Conservation (phyloP, 2,888 invertebrate genomes). For the Eupithecia dodoneata region DNA sequence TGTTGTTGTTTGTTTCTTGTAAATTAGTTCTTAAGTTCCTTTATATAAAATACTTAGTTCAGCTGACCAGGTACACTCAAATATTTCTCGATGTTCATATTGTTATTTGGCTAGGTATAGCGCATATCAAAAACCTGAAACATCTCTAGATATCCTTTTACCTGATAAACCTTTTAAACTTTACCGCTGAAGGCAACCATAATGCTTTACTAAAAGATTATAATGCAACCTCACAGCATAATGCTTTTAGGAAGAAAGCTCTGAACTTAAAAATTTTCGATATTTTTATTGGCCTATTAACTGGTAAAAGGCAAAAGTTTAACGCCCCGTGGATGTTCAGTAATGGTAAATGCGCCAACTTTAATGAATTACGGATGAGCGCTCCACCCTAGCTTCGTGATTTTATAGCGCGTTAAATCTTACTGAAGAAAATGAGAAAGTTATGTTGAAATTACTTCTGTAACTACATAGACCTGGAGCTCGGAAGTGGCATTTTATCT, state of each 20-base stretch:
- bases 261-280: constrained; percentile 61
- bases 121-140: not conserved
- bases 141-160: constrained; percentile 6
- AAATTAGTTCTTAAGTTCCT: not conserved
- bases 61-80: not conserved
- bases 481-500: not conserved
- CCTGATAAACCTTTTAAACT: constrained; percentile 30
- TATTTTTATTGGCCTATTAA: constrained; percentile 77
- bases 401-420: constrained; percentile 75
- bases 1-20: constrained; percentile 3
- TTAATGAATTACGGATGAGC: constrained; percentile 81
- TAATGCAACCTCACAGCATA: constrained; percentile 33
- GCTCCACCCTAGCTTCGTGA: constrained; percentile 71
- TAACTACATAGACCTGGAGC: constrained; percentile 20
- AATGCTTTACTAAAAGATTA: constrained; percentile 41
- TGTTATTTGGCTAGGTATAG: not conserved
- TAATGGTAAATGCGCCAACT: constrained; percentile 75
- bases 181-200: constrained; percentile 24
- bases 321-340: constrained; percentile 67
- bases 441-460: constrained; percentile 61
- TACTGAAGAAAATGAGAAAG: constrained; percentile 68
- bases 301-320: constrained; percentile 65
- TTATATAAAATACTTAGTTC: not conserved
- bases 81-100: not conserved
- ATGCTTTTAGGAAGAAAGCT: constrained; percentile 40